Base-by-base conservation (phyloP, 1,140 invertebrate species). In the Diorhabda carinulata region DNA sequence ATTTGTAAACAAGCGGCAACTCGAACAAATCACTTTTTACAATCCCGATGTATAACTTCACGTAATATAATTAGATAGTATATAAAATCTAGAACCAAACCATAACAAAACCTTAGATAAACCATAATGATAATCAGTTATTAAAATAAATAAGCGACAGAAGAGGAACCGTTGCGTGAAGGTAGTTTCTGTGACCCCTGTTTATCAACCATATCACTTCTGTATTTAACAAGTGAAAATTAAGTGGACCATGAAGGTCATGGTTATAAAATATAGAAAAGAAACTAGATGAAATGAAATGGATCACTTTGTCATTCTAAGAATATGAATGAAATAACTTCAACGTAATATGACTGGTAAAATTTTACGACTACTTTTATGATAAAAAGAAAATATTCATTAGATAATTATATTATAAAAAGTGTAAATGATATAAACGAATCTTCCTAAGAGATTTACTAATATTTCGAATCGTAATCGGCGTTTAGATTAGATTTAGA, bases 241-340 rank as follows among this genome's bases (percentile, higher is more conserved):
- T 42, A 62, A 62, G 61, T 62, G 61, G 41, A 62, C 61, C 61
- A 62, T 62, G 61, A 62, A 62, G 61, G 61, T 62, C 61, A 62
- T 62, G 61, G 61, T 62, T 62, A 62, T 43, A 4, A 62, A 62
- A 62, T 44, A 43, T 9, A 47, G 43, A n/a, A 43, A 6, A 43
- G 61, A 43, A n/a, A 62, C 10, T n/a, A 8, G 10, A 42, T 62
- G 41, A 62, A 62, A 7, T 62, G 61, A 43, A 62, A 62, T 41
- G 41, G 9, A 41, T 25, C 42, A 7, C 8, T 40, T 43, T 9
- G 59, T 7, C 8, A 40, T 40, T 41, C 5, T 2, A 41, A 40
- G 2, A 9, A 10, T 10, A 60, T 25, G 58, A 59, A 59, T 59
- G 58, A 59, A 59, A 10, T 10, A n/a, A 59, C 5, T 59, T 59